Base-by-base conservation (phyloP, 2,888 invertebrate genomes). In the Blera fallax region DNA sequence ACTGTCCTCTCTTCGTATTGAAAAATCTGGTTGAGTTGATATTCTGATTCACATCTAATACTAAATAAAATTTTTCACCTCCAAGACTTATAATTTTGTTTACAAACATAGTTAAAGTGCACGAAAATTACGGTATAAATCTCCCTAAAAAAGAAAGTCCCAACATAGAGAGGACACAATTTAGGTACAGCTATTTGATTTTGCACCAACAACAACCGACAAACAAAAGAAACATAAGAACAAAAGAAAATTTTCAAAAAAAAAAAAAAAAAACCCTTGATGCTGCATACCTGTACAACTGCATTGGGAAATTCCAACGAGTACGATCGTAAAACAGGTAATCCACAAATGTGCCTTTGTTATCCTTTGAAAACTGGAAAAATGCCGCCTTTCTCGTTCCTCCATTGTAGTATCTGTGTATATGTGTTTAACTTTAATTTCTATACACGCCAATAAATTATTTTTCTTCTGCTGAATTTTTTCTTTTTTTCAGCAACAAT, bases 371-470 rank as follows among this genome's bases (percentile, higher is more conserved):
- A 77, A 67, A 56, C 52, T 76, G 48, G 43, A 67, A 77, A 24
- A 77, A 72, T 85, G 85, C 85, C 85, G 85, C 81, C 85, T 85
- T 76, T 85, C 85, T 77, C 85, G 81, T 72, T 85, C 85, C 54
- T 85, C 85, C 85, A 85, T 85, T 48, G 34, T 24, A 52, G 64
- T 50, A 32, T 72, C 65, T 76, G 34, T 76, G 60, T 11, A 6
- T 18, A 54, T 56, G 29, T 65, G 7, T 43, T 43, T 50, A 8
- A 60, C 29, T 50, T 24, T 24, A 67, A 62, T 73, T 54, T 52
- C 18, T 58, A 4, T 27, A 10, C 8, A 3, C n/a, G n/a, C n/a
- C n/a, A n/a, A n/a, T 2, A 29, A 37, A 40, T 45, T 10, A 29
- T 32, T 32, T 43, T n/a, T 8, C 29, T 48, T n/a, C 54, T 8